Evolutionary conservation across 2,888 invertebrate genomes (phyloP).

Genomic region (Cyrtodaria siliqua): DNA sequence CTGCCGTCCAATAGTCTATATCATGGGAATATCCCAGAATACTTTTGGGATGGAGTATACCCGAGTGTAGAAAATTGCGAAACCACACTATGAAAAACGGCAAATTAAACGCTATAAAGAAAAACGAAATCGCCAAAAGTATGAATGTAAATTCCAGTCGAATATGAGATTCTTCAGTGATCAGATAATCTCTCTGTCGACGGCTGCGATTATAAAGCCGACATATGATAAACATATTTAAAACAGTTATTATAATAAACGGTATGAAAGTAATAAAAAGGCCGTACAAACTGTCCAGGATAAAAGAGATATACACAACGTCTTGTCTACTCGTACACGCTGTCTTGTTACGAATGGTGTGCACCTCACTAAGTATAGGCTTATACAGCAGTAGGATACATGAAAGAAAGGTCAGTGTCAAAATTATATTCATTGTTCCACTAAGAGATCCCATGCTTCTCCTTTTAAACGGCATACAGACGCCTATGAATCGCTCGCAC

Average conservation of each 20-base stretch:
- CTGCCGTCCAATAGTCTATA: slow-evolving; percentile 65
- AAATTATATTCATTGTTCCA: slow-evolving; percentile 71
- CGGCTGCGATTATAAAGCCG: slow-evolving; percentile 63
- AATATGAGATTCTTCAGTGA: slow-evolving; percentile 78
- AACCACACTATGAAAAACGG: slow-evolving; percentile 82
- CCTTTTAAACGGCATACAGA: slow-evolving; percentile 81
- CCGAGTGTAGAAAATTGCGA: slow-evolving; percentile 46
- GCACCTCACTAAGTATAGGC: slow-evolving; percentile 76
- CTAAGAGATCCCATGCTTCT: slow-evolving; percentile 73
- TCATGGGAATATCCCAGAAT: slow-evolving; percentile 16
- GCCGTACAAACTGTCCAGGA: slow-evolving; percentile 78
- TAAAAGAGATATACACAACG: slow-evolving; percentile 65
- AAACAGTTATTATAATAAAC: slow-evolving; percentile 74
- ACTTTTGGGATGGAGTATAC: background rate
- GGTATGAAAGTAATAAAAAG: slow-evolving; percentile 76
- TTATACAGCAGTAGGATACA: slow-evolving; percentile 77
- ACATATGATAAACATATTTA: slow-evolving; percentile 76
- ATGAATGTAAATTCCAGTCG: slow-evolving; percentile 82
- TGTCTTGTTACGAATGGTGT: slow-evolving; percentile 43
- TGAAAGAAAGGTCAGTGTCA: slow-evolving; percentile 65
- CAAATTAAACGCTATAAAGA: slow-evolving; percentile 80
- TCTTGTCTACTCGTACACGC: slow-evolving; percentile 69
- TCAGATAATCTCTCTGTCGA: slow-evolving; percentile 58
- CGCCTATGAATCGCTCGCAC: slow-evolving; percentile 82
- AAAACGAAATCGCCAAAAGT: slow-evolving; percentile 79